Base-by-base conservation (phyloP, 2,888 invertebrate genomes). In the Cactoblastis cactorum region DNA sequence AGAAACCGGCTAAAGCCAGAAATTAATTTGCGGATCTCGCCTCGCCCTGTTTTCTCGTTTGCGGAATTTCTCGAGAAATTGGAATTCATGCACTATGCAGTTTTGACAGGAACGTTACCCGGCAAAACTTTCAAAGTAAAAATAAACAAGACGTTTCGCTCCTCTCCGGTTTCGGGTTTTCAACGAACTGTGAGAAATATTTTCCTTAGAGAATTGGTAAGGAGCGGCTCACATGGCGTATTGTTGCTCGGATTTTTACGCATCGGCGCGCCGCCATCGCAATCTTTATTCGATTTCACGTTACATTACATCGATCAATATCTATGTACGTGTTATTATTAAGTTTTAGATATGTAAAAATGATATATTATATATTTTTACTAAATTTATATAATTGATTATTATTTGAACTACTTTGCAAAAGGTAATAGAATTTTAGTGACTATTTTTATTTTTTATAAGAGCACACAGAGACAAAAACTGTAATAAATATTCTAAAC, bases 71-170 rank as follows among this genome's bases (percentile, higher is more conserved):
- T 18, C 50, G 22, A 43, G 53, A 53, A 57, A 59, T 56, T 57
- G 58, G 53, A 58, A 61, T 57, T 61, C 57, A 55, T 58, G 53
- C 47, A 50, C 38, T 53, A 49, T 55, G 54, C 54, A 57, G 57
- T 56, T 57, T 59, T 56, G 57, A 58, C 57, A 54, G 57, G 35
- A 46, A 43, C 45, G 49, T 49, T 51, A 45, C 41, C 28, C 52
- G 53, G 37, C 43, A 33, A 39, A 56, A 58, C 51, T 56, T 60
- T 54, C 15, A 32, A 17, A 48, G 52, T 49, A 54, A 58, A 58
- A 60, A 58, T 53, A 52, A 60, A 52, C 51, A 53, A 55, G 50
- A 54, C 45, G 39, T 45, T 47, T 15, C 24, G 51, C 32, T 49
- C 34, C 24, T 6, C 35, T 24, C 24, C 52, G 47, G 45, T 49